phyloP scores from a whole-genome alignment of 2,113 vertebrate species.

The Pipa parva region DNA sequence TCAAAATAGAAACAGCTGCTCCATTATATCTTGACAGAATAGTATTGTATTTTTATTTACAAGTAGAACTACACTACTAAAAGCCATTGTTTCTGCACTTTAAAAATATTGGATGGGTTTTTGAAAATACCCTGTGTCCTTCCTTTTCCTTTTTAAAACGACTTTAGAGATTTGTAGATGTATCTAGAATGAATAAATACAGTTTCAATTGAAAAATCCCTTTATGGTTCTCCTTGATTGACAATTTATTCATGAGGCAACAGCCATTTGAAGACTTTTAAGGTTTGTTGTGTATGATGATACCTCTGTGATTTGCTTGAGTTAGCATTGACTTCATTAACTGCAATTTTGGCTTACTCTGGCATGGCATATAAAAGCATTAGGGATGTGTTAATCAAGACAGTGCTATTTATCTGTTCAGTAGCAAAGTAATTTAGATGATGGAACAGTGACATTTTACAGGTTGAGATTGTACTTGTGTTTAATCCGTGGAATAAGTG shows the following conservation, averaged over 20 bases:
- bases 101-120: conserved; percentile 39
- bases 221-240: conserved; percentile 37
- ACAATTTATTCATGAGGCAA: conserved; percentile 43
- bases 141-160: conserved; percentile 22
- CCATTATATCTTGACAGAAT: conserved; percentile 39
- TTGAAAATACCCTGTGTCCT: conserved; percentile 30
- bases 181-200: conserved; percentile 35
- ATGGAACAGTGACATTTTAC: conserved; percentile 14
- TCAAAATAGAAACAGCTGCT: conserved; percentile 34
- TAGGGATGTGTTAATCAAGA: conserved; percentile 42
- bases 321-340: conserved; percentile 42
- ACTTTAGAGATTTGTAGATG: conserved; percentile 19
- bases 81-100: conserved; percentile 39
- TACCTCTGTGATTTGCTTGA: conserved; percentile 41
- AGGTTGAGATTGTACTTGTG: conserved; percentile 5
- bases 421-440: conserved; percentile 22
- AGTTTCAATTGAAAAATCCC: conserved; percentile 34
- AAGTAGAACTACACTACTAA: conserved; percentile 14
- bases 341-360: conserved; percentile 42
- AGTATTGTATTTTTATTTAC: conserved; percentile 42
- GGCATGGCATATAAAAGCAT: conserved; percentile 38
- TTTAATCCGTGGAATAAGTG: conserved; percentile 18
- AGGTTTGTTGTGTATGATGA: conserved; percentile 44
- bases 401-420: conserved; percentile 35
- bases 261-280: conserved; percentile 41